Conservation (phyloP, 2,888 invertebrate genomes). For the Tridacna gigas region DNA sequence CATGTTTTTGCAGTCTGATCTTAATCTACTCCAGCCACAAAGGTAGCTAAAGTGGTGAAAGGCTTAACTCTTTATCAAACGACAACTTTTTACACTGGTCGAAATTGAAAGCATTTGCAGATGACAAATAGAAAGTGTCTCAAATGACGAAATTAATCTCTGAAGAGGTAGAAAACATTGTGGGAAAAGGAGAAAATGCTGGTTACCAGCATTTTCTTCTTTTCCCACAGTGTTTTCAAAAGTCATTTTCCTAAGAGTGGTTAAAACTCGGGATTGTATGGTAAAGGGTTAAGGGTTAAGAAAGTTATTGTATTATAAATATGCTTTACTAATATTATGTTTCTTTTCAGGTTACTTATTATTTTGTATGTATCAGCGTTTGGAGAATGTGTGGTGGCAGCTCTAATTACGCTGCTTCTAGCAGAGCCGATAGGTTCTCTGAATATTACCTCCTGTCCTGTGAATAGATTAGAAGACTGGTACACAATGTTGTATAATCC, state of each 20-base stretch:
- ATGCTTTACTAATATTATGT: not conserved
- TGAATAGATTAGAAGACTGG: constrained; percentile 95
- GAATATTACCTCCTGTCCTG: constrained; percentile 91
- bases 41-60: too few species aligned
- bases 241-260: too few species aligned
- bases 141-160: not conserved
- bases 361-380: constrained; percentile 93
- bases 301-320: too few species aligned
- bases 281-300: too few species aligned
- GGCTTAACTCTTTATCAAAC: too few species aligned
- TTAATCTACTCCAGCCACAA: too few species aligned
- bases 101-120: too few species aligned
- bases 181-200: not conserved
- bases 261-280: too few species aligned
- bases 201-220: not conserved
- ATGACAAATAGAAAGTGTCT: too few species aligned
- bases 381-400: constrained; percentile 92
- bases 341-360: constrained; percentile 88
- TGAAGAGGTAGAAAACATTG: not conserved
- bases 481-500: constrained; percentile 98
- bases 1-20: too few species aligned
- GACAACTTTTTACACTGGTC: too few species aligned
- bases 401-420: constrained; percentile 91
- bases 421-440: constrained; percentile 93
- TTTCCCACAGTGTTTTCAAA: not conserved